A percentile compares a stretch with the other conserved stretches of the same genome.
Conservation (phyloP, 2,888 invertebrate species). For the Pseudococcus longispinus region DNA sequence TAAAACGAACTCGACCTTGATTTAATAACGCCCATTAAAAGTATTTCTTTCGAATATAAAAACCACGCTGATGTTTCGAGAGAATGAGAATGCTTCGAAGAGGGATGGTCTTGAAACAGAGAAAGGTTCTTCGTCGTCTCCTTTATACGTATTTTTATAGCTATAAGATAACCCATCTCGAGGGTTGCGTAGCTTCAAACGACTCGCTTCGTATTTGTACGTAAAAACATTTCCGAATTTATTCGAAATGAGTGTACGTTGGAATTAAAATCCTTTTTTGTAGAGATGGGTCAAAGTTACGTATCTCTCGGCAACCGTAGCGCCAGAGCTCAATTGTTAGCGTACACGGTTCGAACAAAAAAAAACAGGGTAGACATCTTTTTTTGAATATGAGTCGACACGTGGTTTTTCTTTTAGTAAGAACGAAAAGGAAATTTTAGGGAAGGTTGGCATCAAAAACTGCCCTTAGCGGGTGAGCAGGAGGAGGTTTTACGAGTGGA, state of each 20-base stretch:
- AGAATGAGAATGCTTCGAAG: neutral
- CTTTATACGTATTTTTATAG: neutral
- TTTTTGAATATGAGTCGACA: no score
- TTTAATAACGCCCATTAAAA: conserved; percentile 26
- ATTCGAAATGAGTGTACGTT: neutral
- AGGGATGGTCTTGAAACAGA: neutral
- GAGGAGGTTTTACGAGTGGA: no score
- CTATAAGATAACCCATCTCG: neutral
- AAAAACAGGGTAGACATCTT: no score
- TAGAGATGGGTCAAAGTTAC: no score
- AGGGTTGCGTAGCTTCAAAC: neutral
- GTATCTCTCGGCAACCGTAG: no score
- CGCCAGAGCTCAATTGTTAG: no score
- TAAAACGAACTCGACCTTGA: conserved; percentile 7
- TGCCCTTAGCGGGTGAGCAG: no score
- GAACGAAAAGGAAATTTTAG: no score
- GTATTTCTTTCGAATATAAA: conserved; percentile 12
- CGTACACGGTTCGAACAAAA: no score
- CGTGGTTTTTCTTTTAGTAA: no score
- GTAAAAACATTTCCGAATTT: neutral
- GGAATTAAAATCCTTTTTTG: neutral
- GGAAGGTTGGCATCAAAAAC: no score
- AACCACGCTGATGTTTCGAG: neutral
- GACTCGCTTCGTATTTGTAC: neutral
- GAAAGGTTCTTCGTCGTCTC: neutral